Evolutionary conservation across 2,797 vertebrate genomes (phyloP), one percentile per base, ranked within the genome.

Genomic region (Knipowitschia caucasica): DNA sequence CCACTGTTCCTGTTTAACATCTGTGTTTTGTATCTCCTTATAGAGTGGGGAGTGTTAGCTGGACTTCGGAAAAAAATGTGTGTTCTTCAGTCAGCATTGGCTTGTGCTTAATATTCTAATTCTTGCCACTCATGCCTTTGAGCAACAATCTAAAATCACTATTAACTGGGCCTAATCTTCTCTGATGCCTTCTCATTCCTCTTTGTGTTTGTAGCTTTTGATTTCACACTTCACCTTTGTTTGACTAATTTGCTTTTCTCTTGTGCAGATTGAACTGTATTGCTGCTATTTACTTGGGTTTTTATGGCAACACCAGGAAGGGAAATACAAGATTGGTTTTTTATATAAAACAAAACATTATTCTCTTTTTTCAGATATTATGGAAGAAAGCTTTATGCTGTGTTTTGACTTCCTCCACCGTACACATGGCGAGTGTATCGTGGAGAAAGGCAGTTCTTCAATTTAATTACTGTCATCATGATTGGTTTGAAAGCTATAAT

Each of bases 21-120:
- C 70, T 89, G 83, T 86, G 83, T 85, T 77, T 81, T 90, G 82
- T 90, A 88, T 91, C 85, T 89, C 85, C 85, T 86, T 89, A 80
- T 90, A 90, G 87, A 91, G 71, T 85, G 85, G 83, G 69, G 82
- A 86, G 67, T 85, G 73, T 88, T 90, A 91, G 87, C 84, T 84
- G 87, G 83, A 87, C 68, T 73, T 62, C 71, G 86, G 85, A 87
- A 80, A 79, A 80, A 79, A 77, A 80, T 75, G 71, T 81, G 86
- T 83, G 67, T 76, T 87, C 30, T 33, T 82, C 79, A 77, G 77
- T 88, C 71, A 78, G 73, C 84, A 84, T 81, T 85, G 62, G 66
- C 77, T 90, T 80, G 83, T 83, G 73, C 49, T 74, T 81, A 83
- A 82, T 77, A 63, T 70, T 50, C 74, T 51, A 40, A n/a, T 71